These are phyloP conservation scores for Drosophila equinoxialis DNA, from an alignment of 1,140 invertebrate species.

Conservation along the genomic window DNA sequence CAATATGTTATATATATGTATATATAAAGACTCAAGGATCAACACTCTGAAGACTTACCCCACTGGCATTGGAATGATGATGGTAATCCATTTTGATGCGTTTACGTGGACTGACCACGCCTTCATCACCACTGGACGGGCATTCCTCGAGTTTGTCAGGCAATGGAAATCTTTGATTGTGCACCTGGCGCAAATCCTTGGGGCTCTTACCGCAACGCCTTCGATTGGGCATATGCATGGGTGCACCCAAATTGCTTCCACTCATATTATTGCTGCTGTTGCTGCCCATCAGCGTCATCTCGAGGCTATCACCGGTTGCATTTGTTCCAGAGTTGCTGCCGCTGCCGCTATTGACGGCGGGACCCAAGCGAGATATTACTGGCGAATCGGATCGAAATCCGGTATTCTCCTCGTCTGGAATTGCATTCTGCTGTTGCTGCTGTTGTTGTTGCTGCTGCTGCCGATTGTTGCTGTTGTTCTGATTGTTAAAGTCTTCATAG, in stretches of 20 bases:
- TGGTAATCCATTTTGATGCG: slow-evolving; percentile 86
- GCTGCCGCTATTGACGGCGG: slow-evolving; percentile 55
- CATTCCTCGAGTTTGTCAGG: slow-evolving; percentile 89
- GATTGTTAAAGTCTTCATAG: slow-evolving; percentile 86
- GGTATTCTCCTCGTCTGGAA: slow-evolving; percentile 35
- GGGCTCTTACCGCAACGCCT: slow-evolving; percentile 80
- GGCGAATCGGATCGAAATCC: slow-evolving; percentile 79
- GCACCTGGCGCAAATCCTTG: slow-evolving; percentile 86
- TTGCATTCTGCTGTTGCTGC: slow-evolving; percentile 80
- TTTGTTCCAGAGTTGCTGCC: slow-evolving; percentile 17
- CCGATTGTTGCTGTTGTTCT: slow-evolving; percentile 83
- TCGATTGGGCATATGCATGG: slow-evolving; percentile 28
- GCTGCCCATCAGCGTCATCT: slow-evolving; percentile 51
- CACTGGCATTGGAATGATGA: slow-evolving; percentile 83
- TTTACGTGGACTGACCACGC: slow-evolving; percentile 87
- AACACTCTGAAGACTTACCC: slow-evolving; percentile 55
- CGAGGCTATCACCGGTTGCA: slow-evolving; percentile 37
- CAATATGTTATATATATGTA: background rate
- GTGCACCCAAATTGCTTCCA: background rate
- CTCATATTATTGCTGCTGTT: slow-evolving; percentile 10
- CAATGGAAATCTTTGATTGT: slow-evolving; percentile 88
- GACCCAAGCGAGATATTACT: slow-evolving; percentile 66
- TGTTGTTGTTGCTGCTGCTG: slow-evolving; percentile 84
- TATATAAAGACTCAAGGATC: background rate
- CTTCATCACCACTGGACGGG: slow-evolving; percentile 88